These are phyloP conservation scores for Symphodus melops DNA, from an alignment of 2,113 vertebrate species.

Conservation along the genomic window DNA sequence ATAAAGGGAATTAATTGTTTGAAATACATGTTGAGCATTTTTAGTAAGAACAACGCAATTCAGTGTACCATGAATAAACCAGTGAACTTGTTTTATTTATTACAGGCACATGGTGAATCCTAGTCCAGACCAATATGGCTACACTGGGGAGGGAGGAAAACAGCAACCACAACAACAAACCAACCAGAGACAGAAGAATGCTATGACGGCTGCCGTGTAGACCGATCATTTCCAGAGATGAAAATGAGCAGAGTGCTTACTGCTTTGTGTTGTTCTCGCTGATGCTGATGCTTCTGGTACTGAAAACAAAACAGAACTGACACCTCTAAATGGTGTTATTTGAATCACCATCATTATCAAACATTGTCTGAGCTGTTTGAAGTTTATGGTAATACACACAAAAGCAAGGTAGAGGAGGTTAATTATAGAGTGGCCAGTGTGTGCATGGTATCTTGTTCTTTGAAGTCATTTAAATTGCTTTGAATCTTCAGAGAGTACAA, in stretches of 20 bases:
- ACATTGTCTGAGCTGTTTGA: conserved; percentile 31
- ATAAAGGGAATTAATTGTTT: too few species aligned
- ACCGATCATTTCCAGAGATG: conserved; percentile 14
- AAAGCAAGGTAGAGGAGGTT: conserved; percentile 53
- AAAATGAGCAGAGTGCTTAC: conserved; percentile 14
- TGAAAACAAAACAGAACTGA: conserved; percentile 4
- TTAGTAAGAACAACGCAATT: not conserved
- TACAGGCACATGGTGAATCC: conserved; percentile 74
- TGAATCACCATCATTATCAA: conserved; percentile 42
- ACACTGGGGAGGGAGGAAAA: conserved; percentile 61
- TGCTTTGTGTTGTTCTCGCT: conserved; percentile 8
- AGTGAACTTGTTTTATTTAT: conserved; percentile 23
- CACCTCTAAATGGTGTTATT: conserved; percentile 23
- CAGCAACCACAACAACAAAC: conserved; percentile 73
- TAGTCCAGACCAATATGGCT: conserved; percentile 84
- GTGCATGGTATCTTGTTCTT: conserved; percentile 39
- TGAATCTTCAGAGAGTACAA: conserved; percentile 20
- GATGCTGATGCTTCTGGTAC: conserved; percentile 2
- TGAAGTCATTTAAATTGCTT: conserved; percentile 55
- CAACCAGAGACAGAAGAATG: conserved; percentile 88
- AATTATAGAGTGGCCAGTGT: conserved; percentile 36
- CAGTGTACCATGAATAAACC: not conserved
- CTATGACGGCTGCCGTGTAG: conserved; percentile 92
- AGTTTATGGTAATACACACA: conserved; percentile 38
- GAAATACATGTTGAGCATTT: too few species aligned